Conservation (phyloP, 1,140 invertebrate species). For the Augochlora pura region DNA sequence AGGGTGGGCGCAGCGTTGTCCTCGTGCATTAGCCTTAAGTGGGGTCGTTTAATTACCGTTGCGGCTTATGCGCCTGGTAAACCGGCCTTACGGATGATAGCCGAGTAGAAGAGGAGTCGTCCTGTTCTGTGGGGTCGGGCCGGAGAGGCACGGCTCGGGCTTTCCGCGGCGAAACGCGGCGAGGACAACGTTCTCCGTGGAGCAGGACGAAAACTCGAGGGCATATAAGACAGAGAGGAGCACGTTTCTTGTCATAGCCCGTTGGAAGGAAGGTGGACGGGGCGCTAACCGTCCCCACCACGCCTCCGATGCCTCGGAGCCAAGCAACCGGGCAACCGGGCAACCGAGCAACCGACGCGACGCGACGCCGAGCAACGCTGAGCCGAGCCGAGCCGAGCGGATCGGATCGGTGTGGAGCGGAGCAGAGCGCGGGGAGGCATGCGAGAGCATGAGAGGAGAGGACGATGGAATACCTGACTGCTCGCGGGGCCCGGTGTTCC, state of each 20-base stretch:
- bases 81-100: slow-evolving; percentile 47
- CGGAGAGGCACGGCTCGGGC: background rate
- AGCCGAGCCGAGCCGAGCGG: background rate
- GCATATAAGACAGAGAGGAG: slow-evolving; percentile 43
- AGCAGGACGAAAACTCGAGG: slow-evolving; percentile 48
- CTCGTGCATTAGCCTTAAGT: slow-evolving; percentile 47
- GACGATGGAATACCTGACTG: slow-evolving; percentile 35
- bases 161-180: slow-evolving; percentile 5
- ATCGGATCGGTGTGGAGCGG: background rate
- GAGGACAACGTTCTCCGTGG: slow-evolving; percentile 39
- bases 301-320: background rate
- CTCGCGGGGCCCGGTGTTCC: slow-evolving; percentile 14
- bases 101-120: background rate
- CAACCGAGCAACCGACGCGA: no score
- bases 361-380: background rate
- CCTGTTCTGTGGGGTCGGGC: background rate
- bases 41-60: slow-evolving; percentile 55
- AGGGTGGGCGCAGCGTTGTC: slow-evolving; percentile 29
- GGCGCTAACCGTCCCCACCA: slow-evolving; percentile 53
- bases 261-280: slow-evolving; percentile 50
- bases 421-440: slow-evolving; percentile 23
- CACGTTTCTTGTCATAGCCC: slow-evolving; percentile 59
- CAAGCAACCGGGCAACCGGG: slow-evolving; percentile 3
- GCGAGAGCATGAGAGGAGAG: slow-evolving; percentile 36
- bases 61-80: slow-evolving; percentile 54